phyloP scores from a whole-genome alignment of 1,140 invertebrate species.

The Spodoptera frugiperda region DNA sequence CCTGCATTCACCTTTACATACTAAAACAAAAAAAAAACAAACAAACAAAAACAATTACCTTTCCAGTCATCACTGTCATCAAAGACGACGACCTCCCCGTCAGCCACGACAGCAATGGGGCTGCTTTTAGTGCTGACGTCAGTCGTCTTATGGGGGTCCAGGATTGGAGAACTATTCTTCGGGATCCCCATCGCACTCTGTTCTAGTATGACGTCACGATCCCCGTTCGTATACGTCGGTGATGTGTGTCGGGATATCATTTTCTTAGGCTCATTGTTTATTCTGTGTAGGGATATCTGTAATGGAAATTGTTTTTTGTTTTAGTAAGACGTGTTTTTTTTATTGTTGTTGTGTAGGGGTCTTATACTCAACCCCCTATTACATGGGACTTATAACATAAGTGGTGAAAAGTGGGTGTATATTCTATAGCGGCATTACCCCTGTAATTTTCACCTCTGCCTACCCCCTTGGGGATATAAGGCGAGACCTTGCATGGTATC shows the following conservation, averaged over 20 bases:
- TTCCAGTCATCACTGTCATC: conserved; percentile 93
- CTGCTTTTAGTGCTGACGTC: conserved; percentile 81
- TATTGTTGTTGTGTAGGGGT: too few species aligned
- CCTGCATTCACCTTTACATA: not conserved
- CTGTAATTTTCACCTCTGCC: too few species aligned
- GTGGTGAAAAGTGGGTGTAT: too few species aligned
- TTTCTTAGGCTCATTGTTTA: conserved; percentile 81
- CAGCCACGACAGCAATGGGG: conserved; percentile 87
- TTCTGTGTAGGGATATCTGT: conserved; percentile 79
- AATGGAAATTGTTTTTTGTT: conserved; percentile 48
- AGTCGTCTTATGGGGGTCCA: conserved; percentile 80
- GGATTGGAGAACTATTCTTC: conserved; percentile 85
- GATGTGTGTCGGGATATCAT: conserved; percentile 87
- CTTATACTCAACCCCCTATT: too few species aligned
- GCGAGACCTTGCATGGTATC: too few species aligned
- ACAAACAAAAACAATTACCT: conserved; percentile 71
- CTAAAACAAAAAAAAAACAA: not conserved
- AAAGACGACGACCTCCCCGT: conserved; percentile 92
- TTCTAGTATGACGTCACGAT: conserved; percentile 67
- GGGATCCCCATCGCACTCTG: conserved; percentile 79
- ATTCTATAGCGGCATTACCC: too few species aligned
- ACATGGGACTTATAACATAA: too few species aligned
- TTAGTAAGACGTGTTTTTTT: not conserved
- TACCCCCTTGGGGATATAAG: too few species aligned
- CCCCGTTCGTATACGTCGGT: conserved; percentile 82